Evolutionary conservation across 1,140 invertebrate genomes (phyloP).

Genomic region (Charaxes varanes): DNA sequence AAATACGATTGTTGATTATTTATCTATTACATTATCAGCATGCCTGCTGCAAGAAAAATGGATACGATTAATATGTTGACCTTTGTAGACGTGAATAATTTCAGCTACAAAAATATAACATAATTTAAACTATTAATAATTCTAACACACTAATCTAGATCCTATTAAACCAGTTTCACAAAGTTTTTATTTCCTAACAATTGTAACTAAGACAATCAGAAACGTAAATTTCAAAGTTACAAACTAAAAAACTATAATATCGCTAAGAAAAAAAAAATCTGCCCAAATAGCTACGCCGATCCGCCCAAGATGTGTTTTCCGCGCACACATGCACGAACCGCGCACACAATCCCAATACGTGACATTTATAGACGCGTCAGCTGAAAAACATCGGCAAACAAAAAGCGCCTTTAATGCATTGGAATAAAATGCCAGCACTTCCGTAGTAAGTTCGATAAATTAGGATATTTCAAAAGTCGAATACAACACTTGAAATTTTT

Average conservation of each 20-base stretch:
- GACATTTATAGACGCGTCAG: slow-evolving; percentile 67
- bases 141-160: too few species aligned
- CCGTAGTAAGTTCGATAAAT: slow-evolving; percentile 39
- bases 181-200: too few species aligned
- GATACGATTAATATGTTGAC: too few species aligned
- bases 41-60: too few species aligned
- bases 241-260: slow-evolving; percentile 30
- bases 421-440: slow-evolving; percentile 27
- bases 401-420: slow-evolving; percentile 25
- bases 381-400: slow-evolving; percentile 40
- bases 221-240: slow-evolving; percentile 15
- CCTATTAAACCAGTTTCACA: too few species aligned
- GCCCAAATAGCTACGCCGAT: slow-evolving; percentile 46
- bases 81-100: too few species aligned
- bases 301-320: slow-evolving; percentile 63
- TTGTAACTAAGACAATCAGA: slow-evolving; percentile 4
- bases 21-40: too few species aligned
- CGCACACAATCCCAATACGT: slow-evolving; percentile 40
- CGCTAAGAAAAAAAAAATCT: slow-evolving; percentile 47
- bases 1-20: too few species aligned
- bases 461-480: slow-evolving; percentile 70
- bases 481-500: slow-evolving; percentile 46
- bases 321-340: slow-evolving; percentile 38
- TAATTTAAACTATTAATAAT: too few species aligned
- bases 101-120: too few species aligned